Evolutionary conservation across 92 coral and sea anemone genomes (phyloP).

Genomic region (Zoanthus sociatus): DNA sequence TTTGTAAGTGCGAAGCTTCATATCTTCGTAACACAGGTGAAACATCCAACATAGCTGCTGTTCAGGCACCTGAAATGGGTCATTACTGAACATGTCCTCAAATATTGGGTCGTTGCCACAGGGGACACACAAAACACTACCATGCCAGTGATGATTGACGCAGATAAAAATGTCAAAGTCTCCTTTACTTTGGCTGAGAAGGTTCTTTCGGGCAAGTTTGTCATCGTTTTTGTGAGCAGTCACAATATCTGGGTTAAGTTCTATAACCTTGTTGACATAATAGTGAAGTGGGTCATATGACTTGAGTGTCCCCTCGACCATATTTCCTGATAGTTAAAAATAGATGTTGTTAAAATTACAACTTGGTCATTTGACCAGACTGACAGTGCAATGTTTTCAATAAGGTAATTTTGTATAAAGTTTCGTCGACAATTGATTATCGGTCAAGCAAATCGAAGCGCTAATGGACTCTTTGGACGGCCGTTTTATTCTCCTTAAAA

Average conservation of each 20-base stretch:
- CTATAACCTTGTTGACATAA: constrained; percentile 79
- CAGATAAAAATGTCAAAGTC: constrained; percentile 86
- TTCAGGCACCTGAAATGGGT: constrained; percentile 82
- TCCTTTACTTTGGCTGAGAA: constrained; percentile 58
- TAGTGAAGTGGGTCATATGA: constrained; percentile 84
- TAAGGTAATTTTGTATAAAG: too few relatives aligned
- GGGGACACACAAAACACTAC: constrained; percentile 78
- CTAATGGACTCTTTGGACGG: too few relatives aligned
- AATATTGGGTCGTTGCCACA: constrained; percentile 51
- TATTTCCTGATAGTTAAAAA: constrained; percentile 16
- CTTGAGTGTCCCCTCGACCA: constrained; percentile 75
- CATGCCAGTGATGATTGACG: constrained; percentile 81
- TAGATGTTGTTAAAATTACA: too few relatives aligned
- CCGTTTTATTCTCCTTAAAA: too few relatives aligned
- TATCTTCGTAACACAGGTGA: constrained; percentile 76
- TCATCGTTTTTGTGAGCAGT: constrained; percentile 66
- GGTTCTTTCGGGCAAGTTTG: constrained; percentile 47
- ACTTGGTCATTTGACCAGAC: too few relatives aligned
- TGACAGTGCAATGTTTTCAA: too few relatives aligned
- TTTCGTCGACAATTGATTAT: too few relatives aligned
- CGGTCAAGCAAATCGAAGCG: too few relatives aligned
- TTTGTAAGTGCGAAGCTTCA: constrained; percentile 76
- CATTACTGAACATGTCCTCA: constrained; percentile 60
- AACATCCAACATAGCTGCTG: constrained; percentile 65
- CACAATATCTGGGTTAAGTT: constrained; percentile 72